Conservation (phyloP, 2,113 vertebrate species). For the Lathamus discolor region DNA sequence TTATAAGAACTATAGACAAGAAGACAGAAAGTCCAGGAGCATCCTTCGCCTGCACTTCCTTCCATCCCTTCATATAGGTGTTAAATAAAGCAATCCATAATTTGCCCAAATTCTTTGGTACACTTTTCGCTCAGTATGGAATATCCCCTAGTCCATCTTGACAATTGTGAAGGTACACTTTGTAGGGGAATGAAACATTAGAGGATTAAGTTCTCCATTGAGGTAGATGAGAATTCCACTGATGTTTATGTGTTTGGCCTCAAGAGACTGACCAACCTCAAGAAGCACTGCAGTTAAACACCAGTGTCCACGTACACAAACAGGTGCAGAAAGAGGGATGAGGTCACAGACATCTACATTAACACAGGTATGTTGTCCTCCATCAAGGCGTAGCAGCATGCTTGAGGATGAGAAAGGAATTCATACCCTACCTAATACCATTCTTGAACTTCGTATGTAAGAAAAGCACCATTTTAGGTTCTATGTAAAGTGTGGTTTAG, state of each 20-base stretch:
- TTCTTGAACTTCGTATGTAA: background rate
- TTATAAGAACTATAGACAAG: background rate
- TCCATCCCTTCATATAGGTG: background rate
- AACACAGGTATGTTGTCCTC: background rate
- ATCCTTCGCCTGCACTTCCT: background rate
- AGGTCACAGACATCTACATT: background rate
- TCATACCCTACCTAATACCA: background rate
- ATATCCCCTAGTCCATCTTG: background rate
- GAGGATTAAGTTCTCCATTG: background rate
- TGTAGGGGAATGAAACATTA: background rate
- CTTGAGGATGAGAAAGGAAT: background rate
- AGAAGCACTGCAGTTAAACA: background rate
- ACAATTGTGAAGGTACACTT: background rate
- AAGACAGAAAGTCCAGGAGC: background rate
- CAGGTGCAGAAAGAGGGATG: background rate
- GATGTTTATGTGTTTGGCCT: accelerated
- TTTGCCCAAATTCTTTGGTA: background rate
- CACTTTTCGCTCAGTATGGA: background rate
- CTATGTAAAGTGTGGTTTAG: background rate
- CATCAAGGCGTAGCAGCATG: background rate
- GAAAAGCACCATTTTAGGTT: background rate
- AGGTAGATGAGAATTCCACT: background rate
- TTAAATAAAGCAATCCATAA: background rate
- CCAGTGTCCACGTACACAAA: background rate
- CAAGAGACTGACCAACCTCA: background rate